These are phyloP conservation scores for Odontomachus brunneus DNA, from an alignment of 1,140 invertebrate genomes.

Conservation along the genomic window DNA sequence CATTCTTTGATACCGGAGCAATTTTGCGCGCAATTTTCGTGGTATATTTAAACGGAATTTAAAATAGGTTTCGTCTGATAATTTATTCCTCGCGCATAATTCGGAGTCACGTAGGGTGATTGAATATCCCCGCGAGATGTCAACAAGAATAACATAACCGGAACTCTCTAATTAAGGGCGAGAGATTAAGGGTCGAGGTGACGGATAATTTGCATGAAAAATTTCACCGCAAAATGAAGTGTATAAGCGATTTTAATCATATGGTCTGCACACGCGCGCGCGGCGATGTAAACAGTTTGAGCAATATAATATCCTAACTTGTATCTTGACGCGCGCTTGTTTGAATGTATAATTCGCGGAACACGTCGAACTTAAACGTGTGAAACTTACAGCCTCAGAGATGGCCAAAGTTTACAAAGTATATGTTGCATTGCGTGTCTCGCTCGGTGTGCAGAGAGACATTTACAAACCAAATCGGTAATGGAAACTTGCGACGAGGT, in stretches of 20 bases:
- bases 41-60: constrained; percentile 41
- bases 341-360: constrained; percentile 13
- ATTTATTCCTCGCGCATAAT: constrained; percentile 32
- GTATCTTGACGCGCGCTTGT: background rate
- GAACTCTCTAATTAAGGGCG: background rate
- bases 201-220: constrained; percentile 1
- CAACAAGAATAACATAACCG: background rate
- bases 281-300: background rate
- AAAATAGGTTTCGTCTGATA: constrained; percentile 13
- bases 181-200: background rate
- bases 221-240: constrained; percentile 1
- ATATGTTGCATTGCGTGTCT: background rate
- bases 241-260: constrained; percentile 19
- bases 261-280: background rate
- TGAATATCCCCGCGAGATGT: background rate
- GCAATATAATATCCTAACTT: constrained; percentile 1
- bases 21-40: constrained; percentile 29
- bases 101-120: background rate
- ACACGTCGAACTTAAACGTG: constrained; percentile 28
- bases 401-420: background rate
- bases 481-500: background rate
- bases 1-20: constrained; percentile 29
- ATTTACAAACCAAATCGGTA: constrained; percentile 27
- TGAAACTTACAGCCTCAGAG: background rate
- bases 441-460: background rate